Evolutionary conservation across 2,113 vertebrate genomes (phyloP).

Genomic region (Rhinichthys klamathensis): DNA sequence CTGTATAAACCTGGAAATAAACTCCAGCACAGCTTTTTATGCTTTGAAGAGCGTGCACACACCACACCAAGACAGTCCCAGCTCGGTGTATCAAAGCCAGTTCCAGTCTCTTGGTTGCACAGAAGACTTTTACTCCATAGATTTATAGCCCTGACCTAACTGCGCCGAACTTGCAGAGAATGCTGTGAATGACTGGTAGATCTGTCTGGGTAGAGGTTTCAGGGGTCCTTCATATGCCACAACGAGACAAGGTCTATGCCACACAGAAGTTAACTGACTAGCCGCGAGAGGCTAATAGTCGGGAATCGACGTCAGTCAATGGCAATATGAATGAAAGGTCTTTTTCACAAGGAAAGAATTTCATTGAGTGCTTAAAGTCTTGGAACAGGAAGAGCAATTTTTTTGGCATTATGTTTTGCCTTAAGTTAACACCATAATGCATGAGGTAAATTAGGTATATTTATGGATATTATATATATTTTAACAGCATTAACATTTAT

Average conservation of each 20-base stretch:
- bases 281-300: slow-evolving; percentile 12
- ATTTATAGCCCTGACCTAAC: slow-evolving; percentile 1
- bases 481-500: no score
- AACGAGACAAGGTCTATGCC: no score
- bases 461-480: no score
- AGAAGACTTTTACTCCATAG: neutral
- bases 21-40: neutral
- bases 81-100: neutral
- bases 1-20: slow-evolving; percentile 18
- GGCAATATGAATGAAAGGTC: neutral
- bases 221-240: no score
- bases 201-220: no score
- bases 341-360: neutral
- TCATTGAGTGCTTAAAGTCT: neutral
- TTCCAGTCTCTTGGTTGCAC: neutral
- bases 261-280: slow-evolving; percentile 22
- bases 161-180: neutral
- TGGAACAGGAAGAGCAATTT: neutral
- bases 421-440: no score
- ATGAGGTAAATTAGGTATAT: no score
- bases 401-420: neutral
- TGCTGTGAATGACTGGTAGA: no score
- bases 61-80: neutral
- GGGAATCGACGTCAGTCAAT: neutral
- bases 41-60: neutral